Evolutionary conservation across 1,140 invertebrate genomes (phyloP), one percentile per base, ranked within the genome.

Genomic region (Drosophila orena): DNA sequence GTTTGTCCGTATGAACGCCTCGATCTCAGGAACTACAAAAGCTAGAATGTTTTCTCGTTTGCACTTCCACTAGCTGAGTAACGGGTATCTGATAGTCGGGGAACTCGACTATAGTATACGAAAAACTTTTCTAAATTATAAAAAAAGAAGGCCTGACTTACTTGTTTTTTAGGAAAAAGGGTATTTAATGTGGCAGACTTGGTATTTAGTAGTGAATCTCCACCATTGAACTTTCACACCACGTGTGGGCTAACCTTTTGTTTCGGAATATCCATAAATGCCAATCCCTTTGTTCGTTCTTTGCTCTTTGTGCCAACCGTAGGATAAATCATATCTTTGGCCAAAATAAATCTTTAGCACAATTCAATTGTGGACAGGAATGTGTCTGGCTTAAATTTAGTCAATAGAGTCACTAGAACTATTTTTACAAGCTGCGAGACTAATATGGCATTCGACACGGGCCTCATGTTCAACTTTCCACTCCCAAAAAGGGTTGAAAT

Each of bases 241-340:
- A 70, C 66, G 50, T 70, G 52, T 70, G n/a, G 27, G 37, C 11
- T 62, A 64, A 64, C 58, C 58, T 68, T 68, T 68, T 27, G 27
- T 50, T 12, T 0, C 6, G 17, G 11, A 44, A 22, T 38, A n/a
- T 37, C 4, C 20, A 22, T 0, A 68, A 68, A 52, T 43, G 58
- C 37, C 59, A 68, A 4, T 12, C 2, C 54, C 64, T 68, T 68
- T 68, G 64, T 68, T 68, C 46, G 15, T 52, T 52, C 2, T 35
- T 35, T 30, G 20, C n/a, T 50, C 24, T 46, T 22, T 43, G 38
- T 27, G 6, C 8, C 14, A n/a, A n/a, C 15, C 22, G 56, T 1
- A 12, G 24, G 46, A 42, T 68, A 65, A 65, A 44, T 68, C 38
- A 68, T 42, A 7, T 44, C 12, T 43, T 65, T n/a, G 12, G 0